Evolutionary conservation across 2,888 invertebrate genomes (phyloP), one percentile per base, ranked within the genome.

Genomic region (Volucella zonaria): DNA sequence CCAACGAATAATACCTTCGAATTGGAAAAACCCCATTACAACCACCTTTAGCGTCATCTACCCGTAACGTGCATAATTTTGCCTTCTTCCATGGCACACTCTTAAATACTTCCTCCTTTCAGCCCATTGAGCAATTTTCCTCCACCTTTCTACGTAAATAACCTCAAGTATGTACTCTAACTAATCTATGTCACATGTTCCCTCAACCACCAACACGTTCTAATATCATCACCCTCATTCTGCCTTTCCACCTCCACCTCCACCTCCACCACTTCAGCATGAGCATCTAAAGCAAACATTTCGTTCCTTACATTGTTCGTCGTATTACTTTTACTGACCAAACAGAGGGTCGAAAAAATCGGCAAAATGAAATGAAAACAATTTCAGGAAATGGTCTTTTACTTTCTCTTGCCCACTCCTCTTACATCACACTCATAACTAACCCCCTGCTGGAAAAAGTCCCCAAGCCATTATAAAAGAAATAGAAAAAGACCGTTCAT

Each of bases 91-190:
- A 18, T 59, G 12, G 15, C 42, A 23, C 12, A 54, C n/a, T 45
- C 42, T 49, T 38, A 56, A 56, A 56, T 80, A 71, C 61, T 80
- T 83, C 75, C 80, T 71, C 51, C 18, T 80, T 83, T 59, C 73
- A 80, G 54, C 23, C 80, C 80, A 83, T 80, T 80, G 66, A 83
- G 49, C 83, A 75, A 80, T 80, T 75, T 49, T n/a, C 58, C 66
- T 49, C 54, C 59, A 62, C 61, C 64, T 68, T 58, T 51, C 40
- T 58, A 14, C 42, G 47, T 67, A 74, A 62, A 68, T 47, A 74
- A 51, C 71, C 56, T 58, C 42, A 42, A 62, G 52, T 42, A 47
- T 59, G 73, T 59, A 42, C 38, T 40, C 38, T 3, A 12, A 15
- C 73, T 74, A 68, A 78, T 74, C 79, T 73, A 56, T 40, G 66